A percentile compares a stretch with the other conserved stretches of the same genome.
Conservation (phyloP, 1,140 invertebrate genomes). For the Eupristina koningsbergeri region DNA sequence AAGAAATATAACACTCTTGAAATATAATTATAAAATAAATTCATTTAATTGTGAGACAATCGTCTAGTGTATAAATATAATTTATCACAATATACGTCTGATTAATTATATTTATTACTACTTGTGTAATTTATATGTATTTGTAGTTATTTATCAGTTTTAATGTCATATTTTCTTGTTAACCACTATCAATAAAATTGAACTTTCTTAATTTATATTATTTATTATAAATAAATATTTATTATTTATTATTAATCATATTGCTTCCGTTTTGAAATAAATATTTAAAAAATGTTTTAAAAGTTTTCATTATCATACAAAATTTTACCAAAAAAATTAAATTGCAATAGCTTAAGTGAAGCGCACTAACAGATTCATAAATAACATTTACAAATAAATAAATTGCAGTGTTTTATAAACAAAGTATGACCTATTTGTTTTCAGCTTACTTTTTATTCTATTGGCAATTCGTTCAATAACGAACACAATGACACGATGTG, state of each 20-base stretch:
- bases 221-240: too few relatives aligned
- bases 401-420: not conserved
- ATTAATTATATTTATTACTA: conserved; percentile 24
- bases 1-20: not conserved
- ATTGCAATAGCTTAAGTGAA: too few relatives aligned
- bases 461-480: not conserved
- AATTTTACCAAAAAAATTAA: too few relatives aligned
- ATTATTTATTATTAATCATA: too few relatives aligned
- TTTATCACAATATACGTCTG: not conserved
- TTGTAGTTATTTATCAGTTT: not conserved
- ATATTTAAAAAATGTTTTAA: too few relatives aligned
- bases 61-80: not conserved
- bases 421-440: not conserved
- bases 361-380: too few relatives aligned
- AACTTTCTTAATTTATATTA: too few relatives aligned
- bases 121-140: not conserved
- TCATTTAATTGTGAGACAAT: not conserved
- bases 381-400: not conserved
- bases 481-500: not conserved
- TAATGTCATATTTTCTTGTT: too few relatives aligned
- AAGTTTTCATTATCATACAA: too few relatives aligned
- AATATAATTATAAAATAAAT: not conserved
- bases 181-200: too few relatives aligned
- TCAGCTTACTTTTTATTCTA: not conserved
- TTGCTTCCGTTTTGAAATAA: too few relatives aligned